Evolutionary conservation across 2,113 vertebrate genomes (phyloP).

Genomic region (Uria aalge): DNA sequence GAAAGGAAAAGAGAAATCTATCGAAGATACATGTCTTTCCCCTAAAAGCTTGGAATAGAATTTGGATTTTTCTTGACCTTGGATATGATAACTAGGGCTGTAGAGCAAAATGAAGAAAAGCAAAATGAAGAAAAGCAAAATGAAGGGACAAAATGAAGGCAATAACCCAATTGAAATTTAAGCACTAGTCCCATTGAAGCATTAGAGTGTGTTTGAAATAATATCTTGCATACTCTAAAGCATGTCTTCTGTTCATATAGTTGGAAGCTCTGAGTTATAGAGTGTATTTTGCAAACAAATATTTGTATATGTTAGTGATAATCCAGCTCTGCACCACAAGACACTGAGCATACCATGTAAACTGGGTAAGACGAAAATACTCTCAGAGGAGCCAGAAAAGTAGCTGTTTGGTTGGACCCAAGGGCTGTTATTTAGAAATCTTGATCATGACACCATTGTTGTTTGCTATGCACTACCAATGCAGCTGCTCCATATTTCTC

Average conservation of each 20-base stretch:
- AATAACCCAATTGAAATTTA: neutral
- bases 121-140: neutral
- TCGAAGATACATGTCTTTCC: neutral
- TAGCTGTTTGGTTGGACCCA: neutral
- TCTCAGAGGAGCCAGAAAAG: neutral
- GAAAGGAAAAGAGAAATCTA: neutral
- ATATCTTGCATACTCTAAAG: neutral
- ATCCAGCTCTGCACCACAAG: neutral
- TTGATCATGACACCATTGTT: neutral
- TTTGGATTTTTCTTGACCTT: neutral
- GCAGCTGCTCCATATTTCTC: neutral
- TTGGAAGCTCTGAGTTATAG: neutral
- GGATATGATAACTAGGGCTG: neutral
- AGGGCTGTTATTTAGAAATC: neutral
- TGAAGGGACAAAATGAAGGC: neutral
- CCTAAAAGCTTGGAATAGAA: neutral
- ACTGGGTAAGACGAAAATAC: neutral
- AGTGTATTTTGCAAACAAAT: neutral
- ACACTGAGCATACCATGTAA: neutral
- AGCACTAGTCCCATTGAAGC: neutral
- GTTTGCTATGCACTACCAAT: neutral
- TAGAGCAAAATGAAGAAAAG: neutral
- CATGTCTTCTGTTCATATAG: neutral
- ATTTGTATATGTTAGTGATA: neutral
- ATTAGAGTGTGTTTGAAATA: neutral